Conservation (phyloP, 2,113 vertebrate species). For the Mohoua ochrocephala region DNA sequence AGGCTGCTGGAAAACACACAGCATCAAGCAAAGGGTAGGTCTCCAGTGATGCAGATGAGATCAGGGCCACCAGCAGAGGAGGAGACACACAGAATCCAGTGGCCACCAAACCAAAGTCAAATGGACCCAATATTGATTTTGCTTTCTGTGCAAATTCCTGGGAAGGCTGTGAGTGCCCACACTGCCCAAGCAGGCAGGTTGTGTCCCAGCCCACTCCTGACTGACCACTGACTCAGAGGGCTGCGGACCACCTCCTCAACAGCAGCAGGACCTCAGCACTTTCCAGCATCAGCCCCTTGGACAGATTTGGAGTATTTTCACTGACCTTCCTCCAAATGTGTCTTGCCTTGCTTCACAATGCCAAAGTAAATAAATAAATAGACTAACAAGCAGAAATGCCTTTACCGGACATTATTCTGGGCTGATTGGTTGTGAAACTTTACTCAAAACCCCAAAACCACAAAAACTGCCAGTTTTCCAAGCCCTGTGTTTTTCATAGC, state of each 20-base stretch:
- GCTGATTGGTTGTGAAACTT: slow-evolving; percentile 79
- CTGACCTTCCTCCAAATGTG: slow-evolving; percentile 11
- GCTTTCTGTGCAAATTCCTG: background rate
- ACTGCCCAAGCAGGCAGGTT: rapidly evolving
- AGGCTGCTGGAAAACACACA: background rate
- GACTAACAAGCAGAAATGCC: slow-evolving; percentile 61
- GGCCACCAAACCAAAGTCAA: background rate
- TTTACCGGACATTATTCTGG: slow-evolving; percentile 73
- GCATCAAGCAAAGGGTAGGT: background rate
- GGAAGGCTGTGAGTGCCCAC: rapidly evolving
- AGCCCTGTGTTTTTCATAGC: slow-evolving; percentile 72
- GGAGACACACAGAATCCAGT: background rate
- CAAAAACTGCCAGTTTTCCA: slow-evolving; percentile 79
- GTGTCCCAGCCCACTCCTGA: background rate
- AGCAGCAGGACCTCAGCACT: background rate
- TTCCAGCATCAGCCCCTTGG: background rate
- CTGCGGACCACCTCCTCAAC: background rate
- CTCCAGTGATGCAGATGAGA: background rate
- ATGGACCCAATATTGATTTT: background rate
- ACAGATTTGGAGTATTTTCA: background rate
- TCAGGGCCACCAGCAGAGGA: slow-evolving; percentile 34
- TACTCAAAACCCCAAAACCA: slow-evolving; percentile 80
- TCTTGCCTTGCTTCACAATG: background rate
- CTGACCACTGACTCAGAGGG: rapidly evolving
- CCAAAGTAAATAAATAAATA: slow-evolving; percentile 62